Evolutionary conservation across 35 echinoderm and acorn worm genomes (phyloP).

Genomic region (Ophiothrix spiculata): DNA sequence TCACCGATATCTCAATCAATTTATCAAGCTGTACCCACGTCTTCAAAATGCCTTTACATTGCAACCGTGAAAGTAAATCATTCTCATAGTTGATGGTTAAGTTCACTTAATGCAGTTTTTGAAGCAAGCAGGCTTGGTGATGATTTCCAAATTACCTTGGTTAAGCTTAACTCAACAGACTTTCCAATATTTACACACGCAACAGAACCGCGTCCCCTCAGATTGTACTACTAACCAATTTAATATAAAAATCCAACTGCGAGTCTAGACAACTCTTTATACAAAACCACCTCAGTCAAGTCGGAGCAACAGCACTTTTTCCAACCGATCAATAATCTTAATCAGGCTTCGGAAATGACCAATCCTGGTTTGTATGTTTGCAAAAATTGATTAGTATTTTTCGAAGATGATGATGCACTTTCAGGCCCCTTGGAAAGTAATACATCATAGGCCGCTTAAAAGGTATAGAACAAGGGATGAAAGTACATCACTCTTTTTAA

Average conservation of each 20-base stretch:
- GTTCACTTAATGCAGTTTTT: too few relatives aligned
- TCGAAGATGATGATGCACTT: not conserved
- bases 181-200: not conserved
- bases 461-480: too few relatives aligned
- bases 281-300: not conserved
- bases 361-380: conserved; percentile 5
- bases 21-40: not conserved
- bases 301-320: not conserved
- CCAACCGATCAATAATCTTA: not conserved
- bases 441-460: too few relatives aligned
- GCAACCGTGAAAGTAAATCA: not conserved
- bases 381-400: not conserved
- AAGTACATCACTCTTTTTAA: too few relatives aligned
- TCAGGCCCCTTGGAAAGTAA: not conserved
- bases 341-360: conserved; percentile 4
- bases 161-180: not conserved
- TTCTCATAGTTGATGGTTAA: too few relatives aligned
- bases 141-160: not conserved
- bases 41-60: not conserved
- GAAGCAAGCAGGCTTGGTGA: too few relatives aligned
- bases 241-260: not conserved
- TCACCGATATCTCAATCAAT: not conserved
- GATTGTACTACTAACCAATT: not conserved
- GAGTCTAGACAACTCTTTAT: too few relatives aligned
- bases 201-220: not conserved